These are phyloP conservation scores for Drosophila nikananu DNA, from an alignment of 1,140 invertebrate species.

Conservation along the genomic window DNA sequence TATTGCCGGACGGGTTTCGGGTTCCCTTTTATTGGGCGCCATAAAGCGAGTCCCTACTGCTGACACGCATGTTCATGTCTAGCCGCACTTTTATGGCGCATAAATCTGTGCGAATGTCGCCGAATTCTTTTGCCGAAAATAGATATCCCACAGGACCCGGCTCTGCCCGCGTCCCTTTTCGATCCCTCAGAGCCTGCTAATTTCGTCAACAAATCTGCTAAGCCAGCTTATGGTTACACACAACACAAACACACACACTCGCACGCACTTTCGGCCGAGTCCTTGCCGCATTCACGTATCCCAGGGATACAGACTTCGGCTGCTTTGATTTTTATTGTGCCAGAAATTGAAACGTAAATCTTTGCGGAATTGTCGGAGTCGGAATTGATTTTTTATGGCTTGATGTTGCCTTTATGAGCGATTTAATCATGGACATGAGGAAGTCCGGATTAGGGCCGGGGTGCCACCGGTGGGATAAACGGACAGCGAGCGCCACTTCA, in stretches of 20 bases:
- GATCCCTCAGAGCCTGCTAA: slow-evolving; percentile 40
- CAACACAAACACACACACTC: slow-evolving; percentile 21
- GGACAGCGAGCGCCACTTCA: slow-evolving; percentile 5
- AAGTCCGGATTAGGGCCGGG: slow-evolving; percentile 20
- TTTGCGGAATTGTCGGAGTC: slow-evolving; percentile 30
- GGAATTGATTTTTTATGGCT: slow-evolving; percentile 50
- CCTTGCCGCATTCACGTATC: slow-evolving; percentile 10
- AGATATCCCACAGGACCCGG: slow-evolving; percentile 35
- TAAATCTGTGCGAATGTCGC: slow-evolving; percentile 69
- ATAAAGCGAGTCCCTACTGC: slow-evolving; percentile 55
- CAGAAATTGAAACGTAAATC: slow-evolving; percentile 61
- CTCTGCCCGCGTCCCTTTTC: slow-evolving; percentile 6
- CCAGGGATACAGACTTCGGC: slow-evolving; percentile 14
- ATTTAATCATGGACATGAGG: slow-evolving; percentile 34
- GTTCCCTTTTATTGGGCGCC: slow-evolving; percentile 54
- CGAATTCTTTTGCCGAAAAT: slow-evolving; percentile 54
- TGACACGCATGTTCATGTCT: slow-evolving; percentile 46
- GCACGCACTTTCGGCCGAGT: slow-evolving; percentile 7
- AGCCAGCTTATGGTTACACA: slow-evolving; percentile 46
- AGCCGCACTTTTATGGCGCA: slow-evolving; percentile 68
- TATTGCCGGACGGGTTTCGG: slow-evolving; percentile 21
- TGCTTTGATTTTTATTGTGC: slow-evolving; percentile 50
- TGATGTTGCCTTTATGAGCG: slow-evolving; percentile 22
- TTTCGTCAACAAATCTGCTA: slow-evolving; percentile 58
- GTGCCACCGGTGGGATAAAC: slow-evolving; percentile 27